Evolutionary conservation across 2,113 vertebrate species (phyloP), one percentile per base, ranked within the genome.

Genomic region (Bucco capensis): DNA sequence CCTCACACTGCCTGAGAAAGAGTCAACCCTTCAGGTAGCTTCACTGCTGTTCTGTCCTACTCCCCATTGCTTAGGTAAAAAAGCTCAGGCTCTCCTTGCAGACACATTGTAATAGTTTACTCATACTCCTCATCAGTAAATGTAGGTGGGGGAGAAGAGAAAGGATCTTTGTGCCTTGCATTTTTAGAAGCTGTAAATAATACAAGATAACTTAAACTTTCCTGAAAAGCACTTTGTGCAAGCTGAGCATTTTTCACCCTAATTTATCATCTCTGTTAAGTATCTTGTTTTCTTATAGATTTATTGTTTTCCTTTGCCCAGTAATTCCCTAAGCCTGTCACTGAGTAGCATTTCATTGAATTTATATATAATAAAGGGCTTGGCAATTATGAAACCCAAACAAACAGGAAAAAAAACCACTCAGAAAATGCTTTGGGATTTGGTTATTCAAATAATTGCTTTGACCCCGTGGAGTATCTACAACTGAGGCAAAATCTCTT

Each of bases 151-250:
- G 56, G 44, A 73, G 47, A 81, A 46, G n/a, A 74, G 46, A 57
- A 51, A 80, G 42, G 25, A 49, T 18, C 42, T 57, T 69, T 16
- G 2, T 66, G 60, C 51, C 46, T 86, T 61, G 5, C 16, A 2
- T 74, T 79, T 75, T 92, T 57, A 94, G 37, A 76, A 86, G 85
- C 71, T 31, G 40, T 88, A 91, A 94, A 80, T 81, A 86, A 70
- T 33, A 30, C 19, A 44, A 51, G 19, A 28, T 40, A 86, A 89
- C 77, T 90, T 74, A 42, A 95, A 93, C 38, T 93, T 91, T 64
- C 56, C 88, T 67, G 72, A 84, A 87, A 95, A 94, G 88, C 83
- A 71, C 58, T 94, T 93, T 58, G 72, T 92, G 81, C 89, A 94
- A 56, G 61, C 60, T 46, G 50, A 70, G 79, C 69, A 10, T 60